Conservation (phyloP, 2,113 vertebrate genomes). For the Odocoileus hemionus region DNA sequence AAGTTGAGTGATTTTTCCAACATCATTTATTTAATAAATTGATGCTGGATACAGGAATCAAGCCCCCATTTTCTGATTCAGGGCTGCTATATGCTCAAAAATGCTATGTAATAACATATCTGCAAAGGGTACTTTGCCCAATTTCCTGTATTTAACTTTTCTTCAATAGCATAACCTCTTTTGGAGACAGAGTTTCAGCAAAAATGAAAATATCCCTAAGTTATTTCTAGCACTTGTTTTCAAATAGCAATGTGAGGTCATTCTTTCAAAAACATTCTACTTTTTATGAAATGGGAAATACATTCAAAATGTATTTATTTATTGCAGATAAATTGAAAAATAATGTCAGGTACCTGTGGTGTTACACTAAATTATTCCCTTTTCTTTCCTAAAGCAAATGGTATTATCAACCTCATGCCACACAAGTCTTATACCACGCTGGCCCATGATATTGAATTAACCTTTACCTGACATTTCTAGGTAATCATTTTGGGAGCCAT, state of each 20-base stretch:
- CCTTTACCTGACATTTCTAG: constrained; percentile 76
- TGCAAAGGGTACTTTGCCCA: background rate
- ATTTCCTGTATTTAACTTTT: background rate
- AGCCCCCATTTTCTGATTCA: background rate
- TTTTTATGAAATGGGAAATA: background rate
- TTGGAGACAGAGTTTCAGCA: background rate
- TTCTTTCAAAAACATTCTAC: constrained; percentile 17
- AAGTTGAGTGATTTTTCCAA: background rate
- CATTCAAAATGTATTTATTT: constrained; percentile 33
- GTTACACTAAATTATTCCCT: constrained; percentile 42
- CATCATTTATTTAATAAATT: background rate
- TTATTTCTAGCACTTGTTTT: constrained; percentile 11
- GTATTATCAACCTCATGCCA: constrained; percentile 48
- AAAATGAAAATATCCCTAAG: background rate
- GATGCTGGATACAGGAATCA: background rate
- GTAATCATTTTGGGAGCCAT: constrained; percentile 67
- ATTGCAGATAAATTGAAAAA: constrained; percentile 40
- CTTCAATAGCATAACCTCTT: background rate
- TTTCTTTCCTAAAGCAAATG: constrained; percentile 61
- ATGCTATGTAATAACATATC: background rate
- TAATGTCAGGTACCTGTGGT: constrained; percentile 8
- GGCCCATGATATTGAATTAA: constrained; percentile 71
- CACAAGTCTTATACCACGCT: constrained; percentile 20
- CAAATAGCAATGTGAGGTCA: background rate
- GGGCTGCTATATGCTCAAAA: background rate